Conservation (phyloP, 2,113 vertebrate species). For the Trematomus loennbergii region DNA sequence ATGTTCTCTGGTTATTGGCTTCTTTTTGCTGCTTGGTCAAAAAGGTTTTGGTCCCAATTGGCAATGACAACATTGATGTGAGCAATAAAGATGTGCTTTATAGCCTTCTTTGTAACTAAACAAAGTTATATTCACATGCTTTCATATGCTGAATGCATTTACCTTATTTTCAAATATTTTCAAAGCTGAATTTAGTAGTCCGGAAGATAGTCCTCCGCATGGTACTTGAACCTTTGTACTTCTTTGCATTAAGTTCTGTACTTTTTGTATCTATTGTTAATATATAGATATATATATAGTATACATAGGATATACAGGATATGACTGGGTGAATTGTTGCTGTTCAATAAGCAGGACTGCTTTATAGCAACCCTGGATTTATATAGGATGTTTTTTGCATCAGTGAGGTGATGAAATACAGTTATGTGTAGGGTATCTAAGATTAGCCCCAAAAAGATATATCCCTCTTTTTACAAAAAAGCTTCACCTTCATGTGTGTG, state of each 20-base stretch:
- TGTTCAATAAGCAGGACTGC: background rate
- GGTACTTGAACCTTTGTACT: background rate
- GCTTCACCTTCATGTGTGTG: background rate
- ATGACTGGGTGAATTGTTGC: background rate
- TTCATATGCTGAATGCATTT: too few relatives aligned
- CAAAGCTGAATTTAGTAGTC: too few relatives aligned
- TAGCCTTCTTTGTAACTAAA: too few relatives aligned
- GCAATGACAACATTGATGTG: too few relatives aligned
- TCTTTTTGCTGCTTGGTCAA: too few relatives aligned
- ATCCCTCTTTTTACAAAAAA: background rate
- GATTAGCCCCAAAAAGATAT: background rate
- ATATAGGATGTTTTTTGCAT: background rate
- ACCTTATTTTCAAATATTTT: too few relatives aligned
- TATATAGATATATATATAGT: background rate
- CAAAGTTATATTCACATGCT: too few relatives aligned
- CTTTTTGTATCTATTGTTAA: background rate
- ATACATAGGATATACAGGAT: background rate
- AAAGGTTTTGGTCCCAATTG: too few relatives aligned
- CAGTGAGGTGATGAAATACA: background rate
- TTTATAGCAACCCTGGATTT: background rate
- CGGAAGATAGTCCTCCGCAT: background rate
- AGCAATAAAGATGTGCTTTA: too few relatives aligned
- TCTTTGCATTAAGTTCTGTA: background rate
- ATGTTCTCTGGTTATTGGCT: too few relatives aligned
- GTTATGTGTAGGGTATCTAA: background rate